Evolutionary conservation across 2,113 vertebrate species (phyloP), one percentile per base, ranked within the genome.

Genomic region (Amblyornis subalaris): DNA sequence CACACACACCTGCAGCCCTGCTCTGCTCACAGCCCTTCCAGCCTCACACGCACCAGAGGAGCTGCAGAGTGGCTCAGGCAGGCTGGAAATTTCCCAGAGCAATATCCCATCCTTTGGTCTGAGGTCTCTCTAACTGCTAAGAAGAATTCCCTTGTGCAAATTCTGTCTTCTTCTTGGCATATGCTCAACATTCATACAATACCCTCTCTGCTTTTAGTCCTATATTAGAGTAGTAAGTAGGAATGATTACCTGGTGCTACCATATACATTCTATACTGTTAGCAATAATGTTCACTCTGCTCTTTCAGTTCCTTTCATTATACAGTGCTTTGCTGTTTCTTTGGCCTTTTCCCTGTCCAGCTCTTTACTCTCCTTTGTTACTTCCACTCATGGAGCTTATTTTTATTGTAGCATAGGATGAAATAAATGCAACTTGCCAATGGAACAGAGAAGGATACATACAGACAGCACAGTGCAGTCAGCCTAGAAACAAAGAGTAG

Each of bases 41-140:
- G 47, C 31, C 16, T 74, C 7, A 2, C 2, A 0, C 0, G 0
- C 28, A 23, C 8, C 2, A 4, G 48, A 72, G 22, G 11, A 73
- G 25, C 44, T 70, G 42, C 51, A 62, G 50, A 53, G 35, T 35
- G 25, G 66, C 29, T 90, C 51, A 66, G 54, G 28, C 33, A 88
- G 47, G 18, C 14, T 54, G 28, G 12, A 33, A 31, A 42, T 66
- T 67, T 80, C 54, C 60, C 60, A 47, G 11, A 35, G 17, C 15
- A 42, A n/a, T 15, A 44, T 0, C 42, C 53, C 44, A 15, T 29
- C 24, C 35, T 69, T 69, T 47, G 50, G 19, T 48, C 26, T 15
- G 4, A 5, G 10, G 15, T 58, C 7, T 74, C 29, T 88, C 25
- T 62, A 73, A 21, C n/a, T 33, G 2, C 40, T 45, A 10, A 62